Base-by-base conservation (phyloP, 2,113 vertebrate species). In the Ctenomys sociabilis region DNA sequence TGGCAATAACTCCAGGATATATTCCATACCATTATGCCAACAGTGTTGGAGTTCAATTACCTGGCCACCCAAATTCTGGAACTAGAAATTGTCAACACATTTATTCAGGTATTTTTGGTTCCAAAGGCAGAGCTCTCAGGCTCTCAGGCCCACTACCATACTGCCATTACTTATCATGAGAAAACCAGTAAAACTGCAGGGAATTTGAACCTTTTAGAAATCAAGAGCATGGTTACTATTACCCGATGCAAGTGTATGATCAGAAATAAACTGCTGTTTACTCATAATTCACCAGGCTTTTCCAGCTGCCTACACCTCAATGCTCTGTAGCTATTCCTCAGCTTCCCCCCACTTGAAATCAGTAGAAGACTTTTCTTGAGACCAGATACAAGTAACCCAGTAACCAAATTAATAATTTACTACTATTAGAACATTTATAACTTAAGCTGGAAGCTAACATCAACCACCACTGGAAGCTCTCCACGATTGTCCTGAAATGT, bases 371-470 rank as follows among this genome's bases (percentile, higher is more conserved):
- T 85, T 91, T 86, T 26, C 0, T 72, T 72, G 32, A 96, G 52
- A 94, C 28, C 83, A 91, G 81, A 97, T 75, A 80, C 70, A 96
- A 95, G 82, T 96, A 97, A 97, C 77, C 73, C 96, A 94, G 82
- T 95, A 97, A 97, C 77, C 73, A 97, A 52, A 93, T 96, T 96
- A 92, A 96, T 80, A 64, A 66, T 96, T 94, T 78, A 95, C 95
- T 95, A 94, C 1, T 61, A 73, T 45, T 78, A 90, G 77, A 24
- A 0, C 73, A 92, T 9, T 37, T 64, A 64, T 66, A 90, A 77
- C 17, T 80, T 59, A 63, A n/a, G 28, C 35, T 82, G 61, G 35
- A 7, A 1, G 82, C 10, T 32, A 89, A 43, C 19, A 78, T 7
- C n/a, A 73, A 91, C 83, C 40, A 52, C 21, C 49, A 54, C 19